Percentiles rank a stretch among this genome's conserved stretches.
Evolutionary conservation across 2,113 vertebrate genomes (phyloP).

Genomic region (Engystomops pustulosus): DNA sequence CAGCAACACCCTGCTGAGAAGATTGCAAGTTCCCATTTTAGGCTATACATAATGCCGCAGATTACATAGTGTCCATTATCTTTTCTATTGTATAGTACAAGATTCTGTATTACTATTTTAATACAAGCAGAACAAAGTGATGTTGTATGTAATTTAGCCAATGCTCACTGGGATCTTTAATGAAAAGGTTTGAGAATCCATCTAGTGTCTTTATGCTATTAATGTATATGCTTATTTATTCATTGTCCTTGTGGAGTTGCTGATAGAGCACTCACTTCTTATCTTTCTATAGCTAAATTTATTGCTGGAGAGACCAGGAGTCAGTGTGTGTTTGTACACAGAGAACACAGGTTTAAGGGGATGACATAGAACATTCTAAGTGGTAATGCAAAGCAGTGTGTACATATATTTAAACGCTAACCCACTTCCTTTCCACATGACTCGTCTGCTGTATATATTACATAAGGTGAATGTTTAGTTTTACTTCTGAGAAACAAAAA

Average conservation of each 20-base stretch:
- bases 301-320: not conserved
- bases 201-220: constrained; percentile 36
- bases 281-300: constrained; percentile 13
- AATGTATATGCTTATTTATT: constrained; percentile 48
- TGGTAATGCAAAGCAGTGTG: not conserved
- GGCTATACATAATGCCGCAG: not conserved
- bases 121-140: not conserved
- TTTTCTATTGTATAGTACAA: not conserved
- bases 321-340: not conserved
- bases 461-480: not conserved
- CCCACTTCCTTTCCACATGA: not conserved
- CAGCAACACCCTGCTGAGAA: too few species aligned
- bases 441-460: not conserved
- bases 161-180: constrained; percentile 36
- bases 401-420: not conserved
- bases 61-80: not conserved
- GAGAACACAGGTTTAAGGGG: not conserved
- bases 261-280: constrained; percentile 21
- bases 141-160: constrained; percentile 30
- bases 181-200: constrained; percentile 24
- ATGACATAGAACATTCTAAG: not conserved
- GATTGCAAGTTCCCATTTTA: not conserved
- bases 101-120: not conserved
- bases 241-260: constrained; percentile 27
- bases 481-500: too few species aligned